Evolutionary conservation across 2,113 vertebrate species (phyloP), one percentile per base, ranked within the genome.

Genomic region (Passer domesticus): DNA sequence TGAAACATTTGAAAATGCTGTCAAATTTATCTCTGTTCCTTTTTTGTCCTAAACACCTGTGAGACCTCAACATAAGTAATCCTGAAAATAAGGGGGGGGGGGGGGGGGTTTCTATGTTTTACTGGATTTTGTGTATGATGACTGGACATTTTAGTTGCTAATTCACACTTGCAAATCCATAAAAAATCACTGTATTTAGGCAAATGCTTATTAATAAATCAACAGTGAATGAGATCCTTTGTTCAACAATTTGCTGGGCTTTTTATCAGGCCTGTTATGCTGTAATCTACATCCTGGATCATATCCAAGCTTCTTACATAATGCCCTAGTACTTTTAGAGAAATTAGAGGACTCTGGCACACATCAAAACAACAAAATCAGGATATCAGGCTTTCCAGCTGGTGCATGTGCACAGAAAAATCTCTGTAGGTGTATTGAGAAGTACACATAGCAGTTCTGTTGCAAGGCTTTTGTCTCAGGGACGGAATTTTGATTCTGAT

Each of bases 181-280:
- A 44, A 33, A 76, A 92, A 91, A 67, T 62, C 70, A 46, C 43
- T 35, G 39, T 53, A 69, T 37, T 91, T 82, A 69, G 2, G 25
- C n/a, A 76, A 87, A 22, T 80, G 60, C 59, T 94, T 79, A 74
- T 83, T 89, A 76, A 91, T 89, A 84, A 89, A 91, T 72, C 78
- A 90, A 30, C 41, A 53, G 79, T 90, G 85, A 96, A 93, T 81
- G 22, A 30, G 44, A 74, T 74, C 56, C 83, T 90, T 89, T 95
- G 78, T 85, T 88, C 35, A 53, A 24, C 46, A 60, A 44, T 77
- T 80, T 86, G 6, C 41, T 76, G 78, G 47, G 31, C 30, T 94
- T 85, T 82, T 43, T 83, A 3, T 72, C 23, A 33, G 2, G 28
- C 27, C 30, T 79, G 9, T 89, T 85, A 21, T 53, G 70, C 18